Percentiles rank a stretch among this genome's conserved stretches.
Evolutionary conservation across 2,888 invertebrate species (phyloP).

Genomic region (Pachymerium ferrugineum): DNA sequence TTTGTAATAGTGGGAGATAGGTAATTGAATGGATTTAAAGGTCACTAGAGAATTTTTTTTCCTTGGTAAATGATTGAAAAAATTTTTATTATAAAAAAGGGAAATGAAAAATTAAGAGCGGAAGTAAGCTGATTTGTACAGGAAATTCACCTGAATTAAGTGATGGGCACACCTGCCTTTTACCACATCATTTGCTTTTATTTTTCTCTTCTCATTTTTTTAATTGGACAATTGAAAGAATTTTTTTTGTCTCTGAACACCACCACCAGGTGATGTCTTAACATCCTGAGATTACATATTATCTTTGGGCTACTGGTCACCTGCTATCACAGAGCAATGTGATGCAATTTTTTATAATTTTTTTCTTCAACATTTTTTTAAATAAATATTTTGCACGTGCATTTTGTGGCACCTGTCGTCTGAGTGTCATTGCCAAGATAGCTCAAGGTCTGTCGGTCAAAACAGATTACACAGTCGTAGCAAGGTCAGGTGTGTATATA

Average conservation of each 20-base stretch:
- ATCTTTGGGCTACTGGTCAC: neutral
- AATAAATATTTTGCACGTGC: neutral
- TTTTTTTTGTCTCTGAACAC: neutral
- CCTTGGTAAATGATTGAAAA: neutral
- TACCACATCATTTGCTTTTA: neutral
- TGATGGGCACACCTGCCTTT: conserved; percentile 5
- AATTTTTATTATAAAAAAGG: neutral
- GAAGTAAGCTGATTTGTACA: conserved; percentile 8
- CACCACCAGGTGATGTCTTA: neutral
- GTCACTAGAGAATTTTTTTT: neutral
- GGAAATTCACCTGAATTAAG: conserved; percentile 20
- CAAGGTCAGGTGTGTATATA: neutral
- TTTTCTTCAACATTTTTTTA: neutral
- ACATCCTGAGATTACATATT: neutral
- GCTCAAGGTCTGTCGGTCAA: conserved; percentile 17
- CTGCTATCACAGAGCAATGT: conserved; percentile 7
- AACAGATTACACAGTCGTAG: conserved; percentile 19
- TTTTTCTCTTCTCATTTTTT: neutral
- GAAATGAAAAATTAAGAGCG: neutral
- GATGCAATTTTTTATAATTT: neutral
- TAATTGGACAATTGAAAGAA: conserved; percentile 7
- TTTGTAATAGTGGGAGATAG: neutral
- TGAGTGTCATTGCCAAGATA: conserved; percentile 8
- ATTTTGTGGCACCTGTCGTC: conserved; percentile 2
- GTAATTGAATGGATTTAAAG: neutral